phyloP scores from a whole-genome alignment of 2,113 vertebrate genomes.

The Cyanoramphus novaezelandiae region DNA sequence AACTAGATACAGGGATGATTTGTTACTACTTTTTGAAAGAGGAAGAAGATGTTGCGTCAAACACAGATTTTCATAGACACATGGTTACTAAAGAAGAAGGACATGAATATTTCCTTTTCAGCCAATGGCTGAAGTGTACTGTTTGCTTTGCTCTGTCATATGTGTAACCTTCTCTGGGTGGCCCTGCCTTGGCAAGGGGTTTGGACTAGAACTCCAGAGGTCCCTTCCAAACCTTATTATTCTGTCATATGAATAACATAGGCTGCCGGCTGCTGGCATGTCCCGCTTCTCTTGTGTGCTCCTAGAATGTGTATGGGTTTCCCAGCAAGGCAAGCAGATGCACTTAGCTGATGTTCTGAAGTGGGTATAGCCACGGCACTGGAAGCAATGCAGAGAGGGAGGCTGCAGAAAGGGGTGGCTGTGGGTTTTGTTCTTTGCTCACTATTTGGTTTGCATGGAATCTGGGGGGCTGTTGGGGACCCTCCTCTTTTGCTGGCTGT shows the following conservation, averaged over 20 bases:
- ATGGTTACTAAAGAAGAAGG: neutral
- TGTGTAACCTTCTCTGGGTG: neutral
- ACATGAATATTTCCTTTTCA: neutral
- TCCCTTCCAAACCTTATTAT: neutral
- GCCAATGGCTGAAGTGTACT: neutral
- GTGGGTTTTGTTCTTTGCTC: neutral
- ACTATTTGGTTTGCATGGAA: neutral
- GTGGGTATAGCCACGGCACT: accelerated
- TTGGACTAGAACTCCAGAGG: neutral
- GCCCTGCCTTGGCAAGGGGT: neutral
- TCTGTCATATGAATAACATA: neutral
- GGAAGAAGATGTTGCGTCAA: neutral
- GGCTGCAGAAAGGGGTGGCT: neutral
- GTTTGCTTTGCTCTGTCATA: neutral
- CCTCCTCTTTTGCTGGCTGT: neutral
- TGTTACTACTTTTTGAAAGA: neutral
- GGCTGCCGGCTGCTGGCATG: neutral
- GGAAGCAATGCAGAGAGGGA: too few relatives aligned
- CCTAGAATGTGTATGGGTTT: too few relatives aligned
- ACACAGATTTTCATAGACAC: neutral
- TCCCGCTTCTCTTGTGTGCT: neutral
- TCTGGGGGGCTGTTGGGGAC: neutral
- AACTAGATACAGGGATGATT: neutral
- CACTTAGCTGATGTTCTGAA: neutral
- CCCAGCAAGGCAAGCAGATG: neutral